Base-by-base conservation (phyloP, 2,797 vertebrate genomes). In the Lophotriccus pileatus region DNA sequence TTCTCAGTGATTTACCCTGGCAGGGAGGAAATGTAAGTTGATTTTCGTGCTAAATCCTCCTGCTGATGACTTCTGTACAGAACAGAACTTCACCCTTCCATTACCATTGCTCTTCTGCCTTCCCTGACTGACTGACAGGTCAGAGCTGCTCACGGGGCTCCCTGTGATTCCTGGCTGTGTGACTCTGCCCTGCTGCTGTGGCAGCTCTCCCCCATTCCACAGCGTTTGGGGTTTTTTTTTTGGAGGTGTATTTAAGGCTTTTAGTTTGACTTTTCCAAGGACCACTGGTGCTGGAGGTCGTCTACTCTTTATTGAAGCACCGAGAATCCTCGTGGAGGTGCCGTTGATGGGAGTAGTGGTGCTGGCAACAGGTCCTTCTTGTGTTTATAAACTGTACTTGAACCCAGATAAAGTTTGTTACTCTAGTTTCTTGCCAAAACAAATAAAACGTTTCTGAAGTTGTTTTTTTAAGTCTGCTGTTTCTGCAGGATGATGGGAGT, bases 371-470 rank as follows among this genome's bases (percentile, higher is more conserved):
- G 87, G 92, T 92, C 93, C 83, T 91, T 24, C 59, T 68, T 53
- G 85, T 91, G 82, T 95, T 95, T 88, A 59, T 91, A 84, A 95
- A 64, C 43, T 86, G 47, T 93, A 97, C 95, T 97, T 97, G 95
- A 97, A 95, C 32, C 78, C 83, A 91, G 77, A 93, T 27, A 37
- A 95, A 93, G 87, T 96, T 96, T 96, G 90, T 94, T 94, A 93
- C 84, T 97, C 80, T 94, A 89, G 86, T 94, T 97, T 97, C 91
- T 96, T 96, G 92, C 95, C 94, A 96, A 92, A 97, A 96, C 70
- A 95, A 96, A 98, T 97, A 97, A 98, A 98, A 74, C 95, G 84
- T 95, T 97, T 96, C 92, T 90, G 90, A 89, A 95, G 87, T 91
- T 84, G 39, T 58, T 81, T 77, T 47, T 81, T 73, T 60, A 93